phyloP scores from a whole-genome alignment of 2,113 vertebrate genomes.

The Cynopterus brachyotis region DNA sequence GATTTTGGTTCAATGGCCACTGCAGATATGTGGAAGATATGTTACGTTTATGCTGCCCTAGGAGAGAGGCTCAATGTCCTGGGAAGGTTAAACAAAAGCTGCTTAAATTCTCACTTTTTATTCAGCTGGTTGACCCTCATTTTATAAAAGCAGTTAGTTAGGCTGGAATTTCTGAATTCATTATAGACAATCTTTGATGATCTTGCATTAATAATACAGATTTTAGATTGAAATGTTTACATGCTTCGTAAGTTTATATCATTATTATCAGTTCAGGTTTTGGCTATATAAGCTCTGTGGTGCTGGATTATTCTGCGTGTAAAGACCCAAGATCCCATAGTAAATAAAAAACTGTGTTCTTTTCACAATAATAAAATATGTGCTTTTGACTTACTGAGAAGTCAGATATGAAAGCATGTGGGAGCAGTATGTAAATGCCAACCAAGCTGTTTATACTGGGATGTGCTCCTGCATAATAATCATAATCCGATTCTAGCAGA shows the following conservation, averaged over 20 bases:
- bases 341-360: slow-evolving; percentile 67
- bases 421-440: slow-evolving; percentile 62
- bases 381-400: slow-evolving; percentile 63
- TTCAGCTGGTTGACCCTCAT: neutral
- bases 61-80: neutral
- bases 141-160: slow-evolving; percentile 27
- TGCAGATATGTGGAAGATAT: neutral
- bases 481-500: slow-evolving; percentile 57
- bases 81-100: slow-evolving; percentile 17
- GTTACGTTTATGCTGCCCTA: neutral
- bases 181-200: neutral
- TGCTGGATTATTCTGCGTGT: slow-evolving; percentile 30
- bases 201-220: neutral
- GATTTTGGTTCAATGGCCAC: neutral
- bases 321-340: slow-evolving; percentile 49
- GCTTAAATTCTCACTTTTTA: neutral
- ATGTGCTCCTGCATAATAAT: slow-evolving; percentile 72
- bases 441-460: slow-evolving; percentile 64
- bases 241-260: neutral
- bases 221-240: neutral
- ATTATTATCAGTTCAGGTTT: neutral
- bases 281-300: neutral
- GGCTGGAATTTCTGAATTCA: neutral
- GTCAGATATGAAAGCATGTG: slow-evolving; percentile 49
- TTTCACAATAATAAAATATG: slow-evolving; percentile 65